Percentiles rank a stretch among this genome's conserved stretches.
Conservation (phyloP, 2,888 invertebrate genomes). For the Drosophila paramelanica region DNA sequence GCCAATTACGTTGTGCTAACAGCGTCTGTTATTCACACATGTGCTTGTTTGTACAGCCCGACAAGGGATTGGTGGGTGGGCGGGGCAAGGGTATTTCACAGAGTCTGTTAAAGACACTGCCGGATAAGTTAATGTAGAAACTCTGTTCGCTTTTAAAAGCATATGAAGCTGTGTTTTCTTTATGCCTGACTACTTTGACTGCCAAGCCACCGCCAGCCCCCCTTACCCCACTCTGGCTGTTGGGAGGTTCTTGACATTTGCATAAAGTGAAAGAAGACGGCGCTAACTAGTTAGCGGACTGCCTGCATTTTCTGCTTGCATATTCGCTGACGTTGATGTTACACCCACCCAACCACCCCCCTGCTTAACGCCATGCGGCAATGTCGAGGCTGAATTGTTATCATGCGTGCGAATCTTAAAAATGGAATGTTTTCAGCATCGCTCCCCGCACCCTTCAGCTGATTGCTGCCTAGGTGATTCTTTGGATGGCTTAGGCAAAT, state of each 20-base stretch:
- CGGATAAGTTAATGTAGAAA: slow-evolving; percentile 75
- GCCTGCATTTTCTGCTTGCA: slow-evolving; percentile 57
- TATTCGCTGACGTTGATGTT: slow-evolving; percentile 57
- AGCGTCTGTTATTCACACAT: not conserved
- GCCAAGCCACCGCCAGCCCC: not conserved
- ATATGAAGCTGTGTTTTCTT: slow-evolving; percentile 69
- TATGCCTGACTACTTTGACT: slow-evolving; percentile 56
- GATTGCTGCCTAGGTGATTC: slow-evolving; percentile 14
- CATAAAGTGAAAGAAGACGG: slow-evolving; percentile 48
- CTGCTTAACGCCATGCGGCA: too few species aligned
- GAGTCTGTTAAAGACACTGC: slow-evolving; percentile 24
- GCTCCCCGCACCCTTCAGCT: not conserved
- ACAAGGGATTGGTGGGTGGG: not conserved
- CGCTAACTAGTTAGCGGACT: slow-evolving; percentile 66
- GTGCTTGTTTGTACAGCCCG: not conserved
- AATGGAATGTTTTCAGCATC: not conserved
- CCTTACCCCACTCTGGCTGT: not conserved
- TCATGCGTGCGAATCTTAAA: slow-evolving; percentile 37
- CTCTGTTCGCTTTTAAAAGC: slow-evolving; percentile 72
- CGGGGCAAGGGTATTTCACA: not conserved
- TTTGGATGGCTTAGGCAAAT: slow-evolving; percentile 6
- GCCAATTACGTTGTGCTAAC: not conserved
- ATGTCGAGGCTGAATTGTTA: slow-evolving; percentile 23
- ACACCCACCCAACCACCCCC: slow-evolving; percentile 38
- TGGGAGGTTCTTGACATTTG: slow-evolving; percentile 42